A percentile compares a stretch with the other conserved stretches of the same genome.
Evolutionary conservation across 2,888 invertebrate species (phyloP).

Genomic region (Megalurothrips usitatus): DNA sequence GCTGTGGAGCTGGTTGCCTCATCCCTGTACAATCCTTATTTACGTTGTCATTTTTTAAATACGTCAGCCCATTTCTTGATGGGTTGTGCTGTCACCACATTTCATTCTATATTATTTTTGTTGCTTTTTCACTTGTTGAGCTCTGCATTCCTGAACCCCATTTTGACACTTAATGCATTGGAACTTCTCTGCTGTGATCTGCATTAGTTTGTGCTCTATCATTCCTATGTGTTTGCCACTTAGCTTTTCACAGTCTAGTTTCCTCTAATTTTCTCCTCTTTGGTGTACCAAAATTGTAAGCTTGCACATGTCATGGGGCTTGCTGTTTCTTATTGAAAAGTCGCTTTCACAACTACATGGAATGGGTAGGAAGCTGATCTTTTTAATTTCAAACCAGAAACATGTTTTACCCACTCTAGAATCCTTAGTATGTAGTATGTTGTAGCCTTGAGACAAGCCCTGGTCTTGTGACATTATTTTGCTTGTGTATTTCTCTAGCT

Average conservation of each 20-base stretch:
- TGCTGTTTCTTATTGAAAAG: too few relatives aligned
- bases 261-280: not conserved
- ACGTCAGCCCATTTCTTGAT: not conserved
- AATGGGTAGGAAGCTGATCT: too few relatives aligned
- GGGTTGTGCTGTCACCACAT: not conserved
- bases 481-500: not conserved
- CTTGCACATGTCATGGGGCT: too few relatives aligned
- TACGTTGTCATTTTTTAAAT: not conserved
- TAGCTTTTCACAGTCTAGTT: not conserved
- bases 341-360: too few relatives aligned
- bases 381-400: too few relatives aligned
- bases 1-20: slow-evolving; percentile 5
- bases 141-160: slow-evolving; percentile 1
- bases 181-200: not conserved
- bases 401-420: too few relatives aligned
- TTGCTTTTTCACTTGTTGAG: slow-evolving; percentile 25
- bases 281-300: too few relatives aligned
- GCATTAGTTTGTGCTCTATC: slow-evolving; percentile 5
- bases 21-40: slow-evolving; percentile 7
- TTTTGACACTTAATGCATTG: not conserved
- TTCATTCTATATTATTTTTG: not conserved
- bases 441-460: too few relatives aligned
- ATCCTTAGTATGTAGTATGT: too few relatives aligned
- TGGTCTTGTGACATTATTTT: not conserved
- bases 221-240: not conserved